These are phyloP conservation scores for Microplitis mediator DNA, from an alignment of 1,140 invertebrate species.

Conservation along the genomic window DNA sequence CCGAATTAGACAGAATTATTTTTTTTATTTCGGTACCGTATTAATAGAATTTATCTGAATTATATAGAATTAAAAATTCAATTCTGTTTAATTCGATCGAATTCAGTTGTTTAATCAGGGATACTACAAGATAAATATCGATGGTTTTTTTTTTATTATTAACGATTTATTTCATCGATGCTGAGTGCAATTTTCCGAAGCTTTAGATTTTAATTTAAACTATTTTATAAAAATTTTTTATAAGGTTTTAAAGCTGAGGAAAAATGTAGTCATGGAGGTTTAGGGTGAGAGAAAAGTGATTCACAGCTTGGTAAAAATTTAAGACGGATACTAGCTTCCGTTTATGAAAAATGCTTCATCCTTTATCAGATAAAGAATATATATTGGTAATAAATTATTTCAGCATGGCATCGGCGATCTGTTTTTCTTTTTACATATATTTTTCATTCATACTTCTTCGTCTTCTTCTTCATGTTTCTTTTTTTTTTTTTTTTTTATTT, in stretches of 20 bases:
- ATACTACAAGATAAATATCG: too few species aligned
- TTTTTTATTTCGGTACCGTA: too few species aligned
- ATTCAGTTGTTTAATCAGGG: too few species aligned
- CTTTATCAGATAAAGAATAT: constrained; percentile 1
- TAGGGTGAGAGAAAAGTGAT: constrained; percentile 21
- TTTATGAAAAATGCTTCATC: constrained; percentile 22
- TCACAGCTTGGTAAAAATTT: constrained; percentile 21
- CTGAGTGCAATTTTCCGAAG: too few species aligned
- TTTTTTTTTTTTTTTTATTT: constrained; percentile 9
- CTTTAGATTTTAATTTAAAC: neutral
- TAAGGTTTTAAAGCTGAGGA: neutral
- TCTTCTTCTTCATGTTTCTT: neutral
- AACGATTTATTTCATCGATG: too few species aligned
- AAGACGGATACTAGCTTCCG: constrained; percentile 21
- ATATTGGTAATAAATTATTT: constrained; percentile 31
- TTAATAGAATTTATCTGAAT: too few species aligned
- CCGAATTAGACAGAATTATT: too few species aligned
- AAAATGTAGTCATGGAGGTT: neutral
- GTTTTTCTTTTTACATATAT: neutral
- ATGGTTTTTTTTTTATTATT: too few species aligned
- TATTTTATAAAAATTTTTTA: neutral
- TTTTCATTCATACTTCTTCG: too few species aligned
- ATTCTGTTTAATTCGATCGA: too few species aligned
- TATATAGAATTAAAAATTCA: too few species aligned
- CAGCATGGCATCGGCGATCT: constrained; percentile 15